phyloP scores from a whole-genome alignment of 2,888 invertebrate genomes.

The Ephialtes manifestator region DNA sequence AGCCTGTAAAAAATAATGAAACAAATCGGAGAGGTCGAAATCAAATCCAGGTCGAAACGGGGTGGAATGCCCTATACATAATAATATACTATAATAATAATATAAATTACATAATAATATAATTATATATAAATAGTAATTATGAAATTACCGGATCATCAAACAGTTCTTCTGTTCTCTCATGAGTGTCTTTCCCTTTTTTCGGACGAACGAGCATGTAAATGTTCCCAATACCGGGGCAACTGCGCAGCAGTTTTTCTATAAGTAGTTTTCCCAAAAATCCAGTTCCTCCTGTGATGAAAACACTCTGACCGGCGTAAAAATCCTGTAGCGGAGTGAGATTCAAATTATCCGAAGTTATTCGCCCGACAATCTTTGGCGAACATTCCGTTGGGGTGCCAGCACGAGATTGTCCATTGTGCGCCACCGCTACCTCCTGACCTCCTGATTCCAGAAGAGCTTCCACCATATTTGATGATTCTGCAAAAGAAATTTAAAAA shows the following conservation, averaged over 20 bases:
- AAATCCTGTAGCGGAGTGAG: conserved; percentile 86
- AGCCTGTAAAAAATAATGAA: no score
- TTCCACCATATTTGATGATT: conserved; percentile 81
- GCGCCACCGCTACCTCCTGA: conserved; percentile 82
- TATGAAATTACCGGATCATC: conserved; percentile 80
- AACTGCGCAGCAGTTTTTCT: conserved; percentile 90
- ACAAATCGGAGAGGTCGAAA: no score
- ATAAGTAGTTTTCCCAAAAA: conserved; percentile 91
- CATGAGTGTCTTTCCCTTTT: conserved; percentile 87
- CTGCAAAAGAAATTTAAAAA: conserved; percentile 1
- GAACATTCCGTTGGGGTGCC: conserved; percentile 78
- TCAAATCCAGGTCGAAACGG: no score
- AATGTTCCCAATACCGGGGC: conserved; percentile 88
- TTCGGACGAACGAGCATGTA: conserved; percentile 89
- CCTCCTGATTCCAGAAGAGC: conserved; percentile 83
- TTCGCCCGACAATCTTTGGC: conserved; percentile 70
- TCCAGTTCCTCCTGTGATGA: conserved; percentile 90
- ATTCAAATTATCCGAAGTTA: conserved; percentile 71
- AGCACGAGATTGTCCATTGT: conserved; percentile 76
- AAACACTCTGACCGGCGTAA: conserved; percentile 87
- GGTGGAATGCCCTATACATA: no score
- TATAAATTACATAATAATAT: no score
- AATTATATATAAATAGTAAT: no score
- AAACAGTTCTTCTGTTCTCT: conserved; percentile 87
- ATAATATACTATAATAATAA: no score